Evolutionary conservation across 2,797 vertebrate genomes (phyloP).

Genomic region (Delichon dasypus): DNA sequence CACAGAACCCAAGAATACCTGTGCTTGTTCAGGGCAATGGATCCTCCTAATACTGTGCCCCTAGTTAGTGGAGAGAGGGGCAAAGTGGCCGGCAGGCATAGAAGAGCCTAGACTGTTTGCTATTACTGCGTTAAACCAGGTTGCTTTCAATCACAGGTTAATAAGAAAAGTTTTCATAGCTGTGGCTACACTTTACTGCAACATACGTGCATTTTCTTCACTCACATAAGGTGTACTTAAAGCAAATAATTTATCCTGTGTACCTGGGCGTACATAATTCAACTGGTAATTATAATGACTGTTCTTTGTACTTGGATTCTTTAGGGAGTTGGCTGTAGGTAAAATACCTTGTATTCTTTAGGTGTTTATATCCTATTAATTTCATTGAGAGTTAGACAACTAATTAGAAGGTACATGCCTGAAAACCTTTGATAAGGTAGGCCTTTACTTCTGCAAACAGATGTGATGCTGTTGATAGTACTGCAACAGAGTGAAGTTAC

Average conservation of each 20-base stretch:
- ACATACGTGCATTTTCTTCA: neutral
- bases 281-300: neutral
- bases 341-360: neutral
- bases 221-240: neutral
- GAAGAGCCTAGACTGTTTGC: neutral
- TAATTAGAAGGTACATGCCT: conserved; percentile 2
- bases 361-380: neutral
- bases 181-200: neutral
- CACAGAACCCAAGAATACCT: neutral
- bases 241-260: neutral
- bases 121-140: neutral
- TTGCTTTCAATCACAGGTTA: neutral
- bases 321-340: neutral
- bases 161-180: neutral
- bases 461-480: neutral
- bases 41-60: neutral
- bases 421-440: conserved; percentile 8
- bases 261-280: neutral
- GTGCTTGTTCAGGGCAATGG: neutral
- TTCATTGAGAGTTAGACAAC: neutral
- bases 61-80: neutral
- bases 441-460: neutral
- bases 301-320: neutral
- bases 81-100: neutral
- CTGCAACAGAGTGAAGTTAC: neutral